Evolutionary conservation across 2,888 invertebrate species (phyloP).

Genomic region (Agapetus fuscipes): DNA sequence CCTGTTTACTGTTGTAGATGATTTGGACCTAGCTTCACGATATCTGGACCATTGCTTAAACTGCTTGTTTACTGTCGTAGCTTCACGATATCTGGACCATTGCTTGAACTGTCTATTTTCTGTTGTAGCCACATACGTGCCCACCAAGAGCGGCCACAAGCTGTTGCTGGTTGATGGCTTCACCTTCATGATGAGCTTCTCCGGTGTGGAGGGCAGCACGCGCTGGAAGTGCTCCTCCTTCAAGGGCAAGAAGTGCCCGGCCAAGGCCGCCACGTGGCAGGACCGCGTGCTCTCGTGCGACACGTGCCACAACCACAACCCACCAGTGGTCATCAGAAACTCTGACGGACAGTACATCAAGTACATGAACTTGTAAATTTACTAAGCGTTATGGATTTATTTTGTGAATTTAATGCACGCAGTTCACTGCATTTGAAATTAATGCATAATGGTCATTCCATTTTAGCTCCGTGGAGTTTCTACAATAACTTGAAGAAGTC

Average conservation of each 20-base stretch:
- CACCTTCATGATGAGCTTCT: slow-evolving; percentile 1
- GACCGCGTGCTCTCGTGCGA: neutral
- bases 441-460: too few relatives aligned
- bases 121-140: neutral
- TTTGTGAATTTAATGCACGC: too few relatives aligned
- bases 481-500: too few relatives aligned
- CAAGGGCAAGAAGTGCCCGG: slow-evolving; percentile 5
- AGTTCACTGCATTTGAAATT: too few relatives aligned
- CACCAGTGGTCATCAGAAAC: neutral
- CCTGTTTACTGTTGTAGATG: too few relatives aligned
- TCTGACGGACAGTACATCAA: neutral
- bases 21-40: too few relatives aligned
- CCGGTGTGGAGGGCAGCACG: neutral
- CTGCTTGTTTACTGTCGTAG: too few relatives aligned
- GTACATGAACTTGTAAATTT: neutral
- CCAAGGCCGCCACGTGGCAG: slow-evolving; percentile 12
- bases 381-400: too few relatives aligned
- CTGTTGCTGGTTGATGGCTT: slow-evolving; percentile 1
- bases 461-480: too few relatives aligned
- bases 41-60: too few relatives aligned
- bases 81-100: too few relatives aligned
- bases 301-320: neutral
- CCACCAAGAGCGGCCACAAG: neutral
- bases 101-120: neutral
- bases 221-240: slow-evolving; percentile 2